phyloP scores from a whole-genome alignment of 2,797 vertebrate genomes.

The Siniperca undulata region DNA sequence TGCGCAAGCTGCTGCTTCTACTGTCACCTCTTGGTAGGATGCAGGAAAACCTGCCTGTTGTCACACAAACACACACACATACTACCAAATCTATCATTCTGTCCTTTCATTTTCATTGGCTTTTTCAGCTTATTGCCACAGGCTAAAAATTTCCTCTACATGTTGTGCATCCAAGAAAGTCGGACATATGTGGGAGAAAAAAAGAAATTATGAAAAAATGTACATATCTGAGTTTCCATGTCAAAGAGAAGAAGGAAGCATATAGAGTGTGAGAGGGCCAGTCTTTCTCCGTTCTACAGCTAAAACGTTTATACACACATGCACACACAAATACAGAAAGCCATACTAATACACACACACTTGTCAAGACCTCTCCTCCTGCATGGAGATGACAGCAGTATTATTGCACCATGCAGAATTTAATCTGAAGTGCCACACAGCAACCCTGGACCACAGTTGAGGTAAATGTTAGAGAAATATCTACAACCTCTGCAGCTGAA shows the following conservation, averaged over 20 bases:
- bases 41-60: constrained; percentile 45
- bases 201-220: constrained; percentile 34
- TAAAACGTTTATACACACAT: constrained; percentile 27
- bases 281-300: constrained; percentile 23
- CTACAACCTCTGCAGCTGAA: constrained; percentile 53
- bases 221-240: constrained; percentile 20
- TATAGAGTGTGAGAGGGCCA: constrained; percentile 34
- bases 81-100: constrained; percentile 18
- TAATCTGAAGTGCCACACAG: constrained; percentile 76
- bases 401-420: constrained; percentile 72
- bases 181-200: constrained; percentile 13
- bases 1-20: constrained; percentile 41
- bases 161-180: constrained; percentile 44
- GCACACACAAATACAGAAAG: not conserved
- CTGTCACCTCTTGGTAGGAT: constrained; percentile 57
- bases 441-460: constrained; percentile 60
- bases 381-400: constrained; percentile 62
- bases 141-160: constrained; percentile 52
- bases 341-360: constrained; percentile 13
- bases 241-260: constrained; percentile 26
- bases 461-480: constrained; percentile 63
- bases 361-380: constrained; percentile 54
- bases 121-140: constrained; percentile 55
- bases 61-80: constrained; percentile 43
- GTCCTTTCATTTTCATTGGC: constrained; percentile 28